phyloP scores from a whole-genome alignment of 2,797 vertebrate genomes.

The Dipus sagitta region DNA sequence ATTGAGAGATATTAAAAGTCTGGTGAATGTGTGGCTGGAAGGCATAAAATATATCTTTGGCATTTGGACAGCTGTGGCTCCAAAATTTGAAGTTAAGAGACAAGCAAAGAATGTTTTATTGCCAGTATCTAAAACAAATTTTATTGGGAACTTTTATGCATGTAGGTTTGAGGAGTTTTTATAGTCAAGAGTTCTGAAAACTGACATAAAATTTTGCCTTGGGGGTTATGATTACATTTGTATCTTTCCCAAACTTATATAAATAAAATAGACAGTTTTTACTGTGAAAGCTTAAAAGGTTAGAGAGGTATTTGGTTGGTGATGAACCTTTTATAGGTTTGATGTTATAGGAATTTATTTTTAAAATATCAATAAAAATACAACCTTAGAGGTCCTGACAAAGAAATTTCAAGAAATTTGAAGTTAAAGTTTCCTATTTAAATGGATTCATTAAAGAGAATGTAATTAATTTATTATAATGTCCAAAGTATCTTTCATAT shows the following conservation, averaged over 20 bases:
- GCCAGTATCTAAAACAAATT: constrained; percentile 88
- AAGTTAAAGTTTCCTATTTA: constrained; percentile 51
- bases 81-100: constrained; percentile 74
- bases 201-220: constrained; percentile 90
- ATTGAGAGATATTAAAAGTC: constrained; percentile 26
- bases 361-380: constrained; percentile 87
- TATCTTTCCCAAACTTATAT: constrained; percentile 90
- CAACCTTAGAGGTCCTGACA: constrained; percentile 85
- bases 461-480: constrained; percentile 62
- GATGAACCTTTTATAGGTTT: constrained; percentile 89
- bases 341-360: constrained; percentile 88
- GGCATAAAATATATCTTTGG: constrained; percentile 1
- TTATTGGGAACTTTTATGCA: constrained; percentile 90
- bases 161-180: constrained; percentile 88
- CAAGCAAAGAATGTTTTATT: constrained; percentile 85
- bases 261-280: constrained; percentile 92
- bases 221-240: constrained; percentile 91
- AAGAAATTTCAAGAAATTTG: constrained; percentile 78
- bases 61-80: constrained; percentile 79
- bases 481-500: constrained; percentile 23
- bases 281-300: constrained; percentile 91
- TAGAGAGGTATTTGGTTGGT: constrained; percentile 88
- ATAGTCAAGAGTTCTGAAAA: constrained; percentile 89
- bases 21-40: background rate
- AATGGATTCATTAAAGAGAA: constrained; percentile 55